Conservation (phyloP, 2,113 vertebrate genomes). For the Vidua chalybeata region DNA sequence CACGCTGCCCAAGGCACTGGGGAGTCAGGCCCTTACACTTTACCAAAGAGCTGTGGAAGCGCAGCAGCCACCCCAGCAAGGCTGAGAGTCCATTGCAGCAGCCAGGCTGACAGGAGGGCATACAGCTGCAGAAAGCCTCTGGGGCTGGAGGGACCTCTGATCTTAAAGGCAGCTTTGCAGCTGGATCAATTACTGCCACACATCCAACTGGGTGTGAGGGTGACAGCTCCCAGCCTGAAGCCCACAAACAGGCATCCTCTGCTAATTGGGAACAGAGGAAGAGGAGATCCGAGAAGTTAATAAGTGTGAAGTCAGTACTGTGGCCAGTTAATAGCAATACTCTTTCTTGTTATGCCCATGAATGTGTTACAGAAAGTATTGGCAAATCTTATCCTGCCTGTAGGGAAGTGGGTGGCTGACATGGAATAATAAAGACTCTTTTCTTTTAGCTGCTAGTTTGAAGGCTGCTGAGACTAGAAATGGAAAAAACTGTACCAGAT, state of each 20-base stretch:
- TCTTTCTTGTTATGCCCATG: background rate
- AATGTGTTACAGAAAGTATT: background rate
- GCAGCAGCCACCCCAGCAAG: background rate
- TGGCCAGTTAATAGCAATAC: background rate
- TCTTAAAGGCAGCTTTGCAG: background rate
- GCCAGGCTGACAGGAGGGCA: background rate
- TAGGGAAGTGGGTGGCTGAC: background rate
- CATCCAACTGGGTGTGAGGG: background rate
- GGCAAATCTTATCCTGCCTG: background rate
- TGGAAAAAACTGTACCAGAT: background rate
- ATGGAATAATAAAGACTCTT: background rate
- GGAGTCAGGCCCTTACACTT: background rate
- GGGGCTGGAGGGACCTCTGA: background rate
- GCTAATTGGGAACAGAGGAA: constrained; percentile 15
- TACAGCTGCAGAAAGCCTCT: background rate
- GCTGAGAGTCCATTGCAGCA: background rate
- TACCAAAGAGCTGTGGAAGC: background rate
- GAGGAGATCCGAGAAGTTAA: background rate
- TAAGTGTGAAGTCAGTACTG: background rate
- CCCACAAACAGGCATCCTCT: background rate
- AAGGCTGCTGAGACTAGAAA: background rate
- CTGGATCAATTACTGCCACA: background rate
- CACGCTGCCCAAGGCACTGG: background rate
- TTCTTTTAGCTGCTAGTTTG: background rate
- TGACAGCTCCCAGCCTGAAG: background rate